A percentile compares a stretch with the other conserved stretches of the same genome.
phyloP scores from a whole-genome alignment of 2,888 invertebrate genomes.

The Nysson spinosus region DNA sequence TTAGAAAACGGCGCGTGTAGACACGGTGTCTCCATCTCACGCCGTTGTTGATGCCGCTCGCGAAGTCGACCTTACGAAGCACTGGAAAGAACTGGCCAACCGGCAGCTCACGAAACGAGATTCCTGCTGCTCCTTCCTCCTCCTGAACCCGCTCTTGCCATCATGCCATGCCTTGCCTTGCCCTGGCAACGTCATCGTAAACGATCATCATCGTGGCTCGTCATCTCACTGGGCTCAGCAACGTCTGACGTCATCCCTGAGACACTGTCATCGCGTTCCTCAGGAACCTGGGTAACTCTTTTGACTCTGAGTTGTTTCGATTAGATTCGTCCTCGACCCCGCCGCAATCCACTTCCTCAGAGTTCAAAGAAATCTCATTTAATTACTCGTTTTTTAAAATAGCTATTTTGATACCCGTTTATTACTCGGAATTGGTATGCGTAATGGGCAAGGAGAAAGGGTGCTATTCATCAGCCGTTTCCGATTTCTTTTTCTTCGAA shows the following conservation, averaged over 20 bases:
- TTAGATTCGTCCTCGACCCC: too few relatives aligned
- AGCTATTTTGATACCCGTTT: too few relatives aligned
- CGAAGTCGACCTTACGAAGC: slow-evolving; percentile 46
- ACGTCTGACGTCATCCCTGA: slow-evolving; percentile 52
- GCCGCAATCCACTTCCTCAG: too few relatives aligned
- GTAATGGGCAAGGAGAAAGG: too few relatives aligned
- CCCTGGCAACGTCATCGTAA: slow-evolving; percentile 54
- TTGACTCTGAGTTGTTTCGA: too few relatives aligned
- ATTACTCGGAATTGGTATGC: too few relatives aligned
- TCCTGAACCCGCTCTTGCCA: slow-evolving; percentile 26
- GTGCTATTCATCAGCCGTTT: too few relatives aligned
- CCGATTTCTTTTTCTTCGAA: too few relatives aligned
- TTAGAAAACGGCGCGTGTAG: slow-evolving; percentile 29
- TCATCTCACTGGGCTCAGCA: slow-evolving; percentile 31
- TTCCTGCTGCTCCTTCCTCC: slow-evolving; percentile 57
- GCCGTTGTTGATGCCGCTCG: slow-evolving; percentile 12
- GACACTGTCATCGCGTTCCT: slow-evolving; percentile 38
- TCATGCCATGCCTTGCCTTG: slow-evolving; percentile 14
- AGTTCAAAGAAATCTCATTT: too few relatives aligned
- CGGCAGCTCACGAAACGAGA: slow-evolving; percentile 47
- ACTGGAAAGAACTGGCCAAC: slow-evolving; percentile 56
- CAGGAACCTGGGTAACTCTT: slow-evolving; percentile 8
- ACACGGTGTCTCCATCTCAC: slow-evolving; percentile 24
- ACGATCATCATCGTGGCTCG: slow-evolving; percentile 44
- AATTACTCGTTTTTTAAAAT: too few relatives aligned